Percentiles rank a stretch among this genome's conserved stretches.
These are phyloP conservation scores for Leuciscus waleckii DNA, from an alignment of 2,797 vertebrate species.

Conservation along the genomic window DNA sequence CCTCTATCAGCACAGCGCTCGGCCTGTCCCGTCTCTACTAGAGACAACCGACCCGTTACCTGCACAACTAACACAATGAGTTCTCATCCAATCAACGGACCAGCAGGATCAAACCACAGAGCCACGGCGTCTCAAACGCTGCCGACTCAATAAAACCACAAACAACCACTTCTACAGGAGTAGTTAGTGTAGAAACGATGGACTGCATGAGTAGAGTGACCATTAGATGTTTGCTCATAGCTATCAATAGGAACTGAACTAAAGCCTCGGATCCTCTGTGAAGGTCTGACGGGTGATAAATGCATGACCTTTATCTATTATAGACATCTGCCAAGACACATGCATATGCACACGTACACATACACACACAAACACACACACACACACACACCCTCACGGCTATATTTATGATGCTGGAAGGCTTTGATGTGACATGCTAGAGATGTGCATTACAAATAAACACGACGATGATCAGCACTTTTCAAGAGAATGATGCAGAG, in stretches of 20 bases:
- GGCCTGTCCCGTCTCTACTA: constrained; percentile 72
- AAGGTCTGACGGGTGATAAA: constrained; percentile 46
- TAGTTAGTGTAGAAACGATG: constrained; percentile 14
- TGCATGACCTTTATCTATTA: constrained; percentile 57
- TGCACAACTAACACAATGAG: constrained; percentile 64
- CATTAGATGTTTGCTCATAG: constrained; percentile 57
- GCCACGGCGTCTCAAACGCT: background rate
- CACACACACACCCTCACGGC: constrained; percentile 16
- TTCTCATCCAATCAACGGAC: constrained; percentile 54
- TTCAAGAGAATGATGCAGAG: constrained; percentile 1
- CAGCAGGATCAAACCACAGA: constrained; percentile 24
- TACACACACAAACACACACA: constrained; percentile 8
- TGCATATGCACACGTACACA: constrained; percentile 26
- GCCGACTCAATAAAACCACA: background rate
- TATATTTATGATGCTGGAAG: constrained; percentile 15
- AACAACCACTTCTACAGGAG: constrained; percentile 1
- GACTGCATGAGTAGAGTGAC: constrained; percentile 39
- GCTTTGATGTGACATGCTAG: background rate
- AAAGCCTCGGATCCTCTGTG: constrained; percentile 33
- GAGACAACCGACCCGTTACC: constrained; percentile 55
- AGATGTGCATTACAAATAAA: constrained; percentile 22
- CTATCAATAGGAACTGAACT: constrained; percentile 74
- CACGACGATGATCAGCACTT: constrained; percentile 34
- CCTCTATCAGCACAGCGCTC: constrained; percentile 60
- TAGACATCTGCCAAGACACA: constrained; percentile 34